phyloP scores from a whole-genome alignment of 2,888 invertebrate genomes.

The Netelia melanura region DNA sequence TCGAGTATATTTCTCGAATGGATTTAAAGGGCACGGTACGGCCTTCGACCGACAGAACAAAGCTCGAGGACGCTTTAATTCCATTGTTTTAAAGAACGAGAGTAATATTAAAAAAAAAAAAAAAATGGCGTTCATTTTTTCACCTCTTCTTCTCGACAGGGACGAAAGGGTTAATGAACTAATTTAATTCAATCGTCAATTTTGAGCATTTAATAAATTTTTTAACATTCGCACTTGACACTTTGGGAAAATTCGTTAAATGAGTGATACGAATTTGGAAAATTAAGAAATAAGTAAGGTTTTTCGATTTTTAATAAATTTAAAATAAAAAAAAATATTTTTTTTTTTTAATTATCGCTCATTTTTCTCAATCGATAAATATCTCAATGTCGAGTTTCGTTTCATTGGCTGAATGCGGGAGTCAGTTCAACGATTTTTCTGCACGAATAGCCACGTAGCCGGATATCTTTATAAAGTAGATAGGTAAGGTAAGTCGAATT shows the following conservation, averaged over 20 bases:
- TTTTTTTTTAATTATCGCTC: background rate
- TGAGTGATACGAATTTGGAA: background rate
- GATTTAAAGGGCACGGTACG: conserved; percentile 29
- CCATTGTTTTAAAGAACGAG: too few species aligned
- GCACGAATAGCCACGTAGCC: conserved; percentile 46
- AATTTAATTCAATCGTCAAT: too few species aligned
- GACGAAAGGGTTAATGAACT: too few species aligned
- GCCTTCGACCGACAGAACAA: background rate
- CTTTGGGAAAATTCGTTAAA: too few species aligned
- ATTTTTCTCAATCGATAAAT: background rate
- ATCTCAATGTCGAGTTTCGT: conserved; percentile 48
- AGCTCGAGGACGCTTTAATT: conserved; percentile 20
- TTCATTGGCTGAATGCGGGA: conserved; percentile 14
- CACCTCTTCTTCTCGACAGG: too few species aligned
- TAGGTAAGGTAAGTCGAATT: conserved; percentile 9
- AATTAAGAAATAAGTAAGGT: background rate
- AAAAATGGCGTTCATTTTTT: too few species aligned
- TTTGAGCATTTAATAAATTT: too few species aligned
- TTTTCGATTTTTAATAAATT: too few species aligned
- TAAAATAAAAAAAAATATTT: too few species aligned
- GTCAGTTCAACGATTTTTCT: conserved; percentile 51
- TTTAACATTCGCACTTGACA: too few species aligned
- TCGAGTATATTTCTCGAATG: conserved; percentile 49
- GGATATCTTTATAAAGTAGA: background rate
- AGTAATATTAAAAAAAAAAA: too few species aligned